Evolutionary conservation across 92 coral and sea anemone genomes (phyloP), one percentile per base, ranked within the genome.

Genomic region (Micromussa lordhowensis): DNA sequence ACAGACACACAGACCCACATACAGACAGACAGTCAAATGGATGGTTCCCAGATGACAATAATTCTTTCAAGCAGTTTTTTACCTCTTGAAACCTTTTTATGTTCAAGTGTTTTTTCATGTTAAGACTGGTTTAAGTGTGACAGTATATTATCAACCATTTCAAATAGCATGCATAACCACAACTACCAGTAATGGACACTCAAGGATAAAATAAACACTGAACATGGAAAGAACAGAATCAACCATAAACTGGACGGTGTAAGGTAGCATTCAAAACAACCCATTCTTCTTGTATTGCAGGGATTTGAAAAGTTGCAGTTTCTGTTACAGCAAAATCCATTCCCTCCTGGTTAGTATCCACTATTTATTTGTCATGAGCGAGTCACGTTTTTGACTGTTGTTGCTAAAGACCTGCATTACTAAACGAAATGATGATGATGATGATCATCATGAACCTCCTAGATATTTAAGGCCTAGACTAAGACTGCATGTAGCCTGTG

Each of bases 251-350:
- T 61, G 22, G n/a, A n/a, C n/a, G n/a, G 71, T 26, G 34, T 24
- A 66, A 9, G 26, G 14, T 66, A 4, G 12, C 32, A 4, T 2
- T 28, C 2, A 66, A 32, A 64, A 29, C 21, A 44, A 44, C 51
- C 21, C 13, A 61, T 44, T 78, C 30, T 80, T 73, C 22, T 80
- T 28, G 1, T 73, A 21, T 86, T 90, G 14, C 80, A 97, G 99
- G 99, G 99, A 81, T 97, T 97, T 91, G 99, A 96, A 57, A 97
- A 97, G 82, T 94, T 97, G 29, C 99, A 97, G 91, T 97, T 97
- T 88, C 82, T 97, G 71, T 91, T 97, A 30, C 99, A 97, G 71
- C 99, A 97, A 82, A 97, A 97, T 91, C 99, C 99, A 76, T 96
- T 97, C 64, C 99, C 99, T 32, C 99, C 98, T 90, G 99, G 99